These are phyloP conservation scores for Ophiothrix spiculata DNA, from an alignment of 35 echinoderm and acorn worm species.

Conservation along the genomic window DNA sequence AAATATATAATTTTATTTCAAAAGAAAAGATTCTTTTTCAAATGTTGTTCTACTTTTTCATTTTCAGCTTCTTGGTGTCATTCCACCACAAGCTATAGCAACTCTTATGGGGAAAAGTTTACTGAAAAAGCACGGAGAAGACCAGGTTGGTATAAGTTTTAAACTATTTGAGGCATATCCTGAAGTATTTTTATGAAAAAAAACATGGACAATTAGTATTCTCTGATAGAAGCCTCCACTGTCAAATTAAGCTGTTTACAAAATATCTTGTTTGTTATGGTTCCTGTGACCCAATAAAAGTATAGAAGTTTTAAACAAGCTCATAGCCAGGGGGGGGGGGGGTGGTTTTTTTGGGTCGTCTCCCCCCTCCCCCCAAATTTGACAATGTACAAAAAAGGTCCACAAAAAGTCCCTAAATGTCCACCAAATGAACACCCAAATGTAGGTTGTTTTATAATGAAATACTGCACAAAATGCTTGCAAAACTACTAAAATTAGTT, in stretches of 20 bases:
- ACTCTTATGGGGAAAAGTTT: not conserved
- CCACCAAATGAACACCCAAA: too few species aligned
- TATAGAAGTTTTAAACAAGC: not conserved
- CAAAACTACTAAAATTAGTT: too few species aligned
- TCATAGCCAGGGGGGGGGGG: not conserved
- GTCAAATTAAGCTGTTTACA: not conserved
- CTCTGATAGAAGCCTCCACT: not conserved
- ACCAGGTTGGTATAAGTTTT: not conserved
- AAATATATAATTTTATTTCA: too few species aligned
- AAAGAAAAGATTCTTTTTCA: too few species aligned
- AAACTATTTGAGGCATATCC: not conserved
- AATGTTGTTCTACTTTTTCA: not conserved
- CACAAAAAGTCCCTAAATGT: too few species aligned
- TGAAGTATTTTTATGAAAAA: not conserved
- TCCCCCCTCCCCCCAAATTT: too few species aligned
- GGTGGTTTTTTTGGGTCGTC: too few species aligned
- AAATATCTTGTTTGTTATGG: not conserved
- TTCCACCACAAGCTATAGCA: not conserved
- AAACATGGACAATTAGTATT: not conserved
- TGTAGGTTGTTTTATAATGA: too few species aligned
- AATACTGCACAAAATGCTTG: too few species aligned
- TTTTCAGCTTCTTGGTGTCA: not conserved
- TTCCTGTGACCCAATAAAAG: not conserved
- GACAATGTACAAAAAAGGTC: too few species aligned
- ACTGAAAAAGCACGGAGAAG: not conserved